phyloP scores from a whole-genome alignment of 2,113 vertebrate genomes.

The Enhydra lutris region DNA sequence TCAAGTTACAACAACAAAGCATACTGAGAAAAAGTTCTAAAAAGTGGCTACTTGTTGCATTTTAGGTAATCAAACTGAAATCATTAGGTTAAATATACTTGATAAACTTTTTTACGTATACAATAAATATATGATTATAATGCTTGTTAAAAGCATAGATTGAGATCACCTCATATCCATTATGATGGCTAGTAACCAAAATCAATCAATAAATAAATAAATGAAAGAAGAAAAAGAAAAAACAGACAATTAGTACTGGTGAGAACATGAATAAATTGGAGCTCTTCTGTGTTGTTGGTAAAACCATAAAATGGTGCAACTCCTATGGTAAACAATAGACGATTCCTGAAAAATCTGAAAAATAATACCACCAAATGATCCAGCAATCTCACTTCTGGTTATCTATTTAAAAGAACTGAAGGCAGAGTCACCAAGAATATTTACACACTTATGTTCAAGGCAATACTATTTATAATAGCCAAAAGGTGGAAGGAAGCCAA shows the following conservation, averaged over 20 bases:
- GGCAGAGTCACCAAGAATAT: not conserved
- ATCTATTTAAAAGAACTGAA: not conserved
- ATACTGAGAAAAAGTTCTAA: not conserved
- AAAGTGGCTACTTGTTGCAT: not conserved
- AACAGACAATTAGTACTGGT: not conserved
- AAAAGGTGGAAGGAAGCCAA: not conserved
- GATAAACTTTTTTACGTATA: not conserved
- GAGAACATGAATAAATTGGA: not conserved
- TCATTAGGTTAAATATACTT: not conserved
- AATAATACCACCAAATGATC: not conserved
- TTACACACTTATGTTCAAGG: not conserved
- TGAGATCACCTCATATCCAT: not conserved
- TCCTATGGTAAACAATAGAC: not conserved
- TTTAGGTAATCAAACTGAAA: not conserved
- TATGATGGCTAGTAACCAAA: not conserved
- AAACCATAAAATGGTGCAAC: not conserved
- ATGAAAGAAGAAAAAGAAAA: not conserved
- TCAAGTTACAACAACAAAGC: conserved; percentile 34
- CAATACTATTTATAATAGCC: not conserved
- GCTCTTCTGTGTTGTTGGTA: not conserved
- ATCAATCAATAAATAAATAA: too few relatives aligned
- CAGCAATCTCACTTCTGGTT: not conserved
- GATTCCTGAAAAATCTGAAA: not conserved
- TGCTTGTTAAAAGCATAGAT: not conserved
- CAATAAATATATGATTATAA: not conserved